Evolutionary conservation across 2,113 vertebrate genomes (phyloP), one percentile per base, ranked within the genome.

Genomic region (Nyctibius bracteatus): DNA sequence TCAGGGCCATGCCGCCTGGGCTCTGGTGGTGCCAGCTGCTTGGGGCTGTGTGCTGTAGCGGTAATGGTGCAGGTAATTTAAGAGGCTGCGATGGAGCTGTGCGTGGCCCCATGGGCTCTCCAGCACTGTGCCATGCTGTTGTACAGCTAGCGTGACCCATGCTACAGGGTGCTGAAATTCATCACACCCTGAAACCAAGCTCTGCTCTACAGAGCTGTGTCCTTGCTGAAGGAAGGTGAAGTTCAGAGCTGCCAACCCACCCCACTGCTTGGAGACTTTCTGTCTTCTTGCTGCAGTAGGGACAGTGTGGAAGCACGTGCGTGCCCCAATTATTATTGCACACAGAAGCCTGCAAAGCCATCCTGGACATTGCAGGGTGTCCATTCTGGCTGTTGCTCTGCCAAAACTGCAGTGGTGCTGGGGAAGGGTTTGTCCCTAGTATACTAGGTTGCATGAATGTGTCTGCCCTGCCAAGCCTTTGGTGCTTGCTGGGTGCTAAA

Each of bases 401-500:
- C 5, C 7, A 30, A 30, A 88, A 12, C 30, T 3, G 1, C 9
- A 22, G 54, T 1, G 10, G 20, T 22, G 35, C 23, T 81, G 46
- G 25, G n/a, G 37, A 39, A 37, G 9, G 3, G 12, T 37, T 94
- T 0, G 1, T 49, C 16, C 10, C 55, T 35, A 30, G 14, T 17
- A 33, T 17, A 33, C 15, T 1, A 21, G 6, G 3, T 8, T 54
- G 20, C 27, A 0, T 1, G 8, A 17, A 15, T 0, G 0, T 18
- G 41, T 54, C 17, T 19, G 24, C 15, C 49, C 37, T 54, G 37
- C 24, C 4, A 12, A 71, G 37, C 30, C 58, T 33, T 41, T 43
- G 2, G 2, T 52, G 10, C 49, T 15, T 41, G 33, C 35, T 52
- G 4, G 62, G 37, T 81, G 39, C 41, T 68, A 20, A 81, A 27